These are phyloP conservation scores for Drosophila arawakana DNA, from an alignment of 1,140 invertebrate genomes.

Conservation along the genomic window DNA sequence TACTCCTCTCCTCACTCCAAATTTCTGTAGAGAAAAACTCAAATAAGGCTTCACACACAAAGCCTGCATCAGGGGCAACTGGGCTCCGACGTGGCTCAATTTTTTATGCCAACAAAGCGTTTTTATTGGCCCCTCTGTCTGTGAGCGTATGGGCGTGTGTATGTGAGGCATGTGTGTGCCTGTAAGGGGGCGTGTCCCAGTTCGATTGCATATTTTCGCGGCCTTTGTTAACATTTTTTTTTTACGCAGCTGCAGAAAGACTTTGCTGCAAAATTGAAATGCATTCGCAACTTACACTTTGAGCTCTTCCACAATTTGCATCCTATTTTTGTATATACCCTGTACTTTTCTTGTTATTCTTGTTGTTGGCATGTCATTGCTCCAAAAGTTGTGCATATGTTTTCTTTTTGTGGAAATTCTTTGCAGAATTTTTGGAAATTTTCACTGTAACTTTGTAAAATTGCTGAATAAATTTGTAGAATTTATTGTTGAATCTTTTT, in stretches of 20 bases:
- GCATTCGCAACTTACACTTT: conserved; percentile 62
- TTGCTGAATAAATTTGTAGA: not conserved
- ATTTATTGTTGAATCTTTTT: not conserved
- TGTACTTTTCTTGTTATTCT: not conserved
- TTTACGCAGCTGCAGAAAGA: conserved; percentile 25
- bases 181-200: conserved; percentile 16
- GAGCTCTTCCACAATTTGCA: conserved; percentile 53
- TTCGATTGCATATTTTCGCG: conserved; percentile 64
- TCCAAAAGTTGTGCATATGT: not conserved
- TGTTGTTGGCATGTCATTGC: not conserved
- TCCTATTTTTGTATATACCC: conserved; percentile 34
- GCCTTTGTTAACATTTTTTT: conserved; percentile 63
- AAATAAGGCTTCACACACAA: conserved; percentile 56
- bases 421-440: too few relatives aligned
- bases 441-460: too few relatives aligned
- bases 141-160: not conserved
- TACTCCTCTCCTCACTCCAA: not conserved
- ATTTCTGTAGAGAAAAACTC: conserved; percentile 22
- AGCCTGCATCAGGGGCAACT: not conserved
- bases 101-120: conserved; percentile 72
- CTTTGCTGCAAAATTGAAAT: conserved; percentile 67
- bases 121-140: conserved; percentile 53
- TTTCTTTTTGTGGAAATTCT: not conserved
- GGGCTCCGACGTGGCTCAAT: conserved; percentile 35
- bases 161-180: not conserved